Evolutionary conservation across 2,888 invertebrate genomes (phyloP).

Genomic region (Ennomos fuscantarius): DNA sequence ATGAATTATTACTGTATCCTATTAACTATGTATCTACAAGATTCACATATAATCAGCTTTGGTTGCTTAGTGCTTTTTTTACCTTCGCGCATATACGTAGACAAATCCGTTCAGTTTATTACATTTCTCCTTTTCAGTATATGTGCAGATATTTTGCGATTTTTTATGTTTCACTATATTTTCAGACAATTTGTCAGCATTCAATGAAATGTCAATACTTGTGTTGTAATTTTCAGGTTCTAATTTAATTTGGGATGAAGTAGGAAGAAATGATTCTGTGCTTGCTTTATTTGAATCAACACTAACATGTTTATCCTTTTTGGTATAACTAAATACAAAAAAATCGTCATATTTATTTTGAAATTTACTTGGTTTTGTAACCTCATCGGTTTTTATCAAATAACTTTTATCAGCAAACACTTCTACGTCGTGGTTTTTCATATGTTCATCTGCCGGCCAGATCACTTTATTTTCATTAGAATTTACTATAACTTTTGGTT

Average conservation of each 20-base stretch:
- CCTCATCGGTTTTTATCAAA: slow-evolving; percentile 2
- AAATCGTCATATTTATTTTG: slow-evolving; percentile 30
- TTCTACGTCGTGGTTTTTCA: slow-evolving; percentile 19
- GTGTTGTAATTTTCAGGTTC: slow-evolving; percentile 16
- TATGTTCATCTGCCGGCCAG: slow-evolving; percentile 38
- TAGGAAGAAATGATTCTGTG: slow-evolving; percentile 7
- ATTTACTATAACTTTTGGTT: slow-evolving; percentile 19
- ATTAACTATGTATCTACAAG: slow-evolving; percentile 1
- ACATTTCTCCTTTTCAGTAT: slow-evolving; percentile 61
- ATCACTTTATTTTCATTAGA: slow-evolving; percentile 23
- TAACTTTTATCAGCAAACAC: slow-evolving; percentile 5
- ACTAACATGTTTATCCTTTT: slow-evolving; percentile 22
- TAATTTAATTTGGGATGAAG: slow-evolving; percentile 5
- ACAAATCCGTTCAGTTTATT: slow-evolving; percentile 54
- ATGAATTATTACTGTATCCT: no score
- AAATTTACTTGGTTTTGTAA: slow-evolving; percentile 14
- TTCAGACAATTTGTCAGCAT: slow-evolving; percentile 18
- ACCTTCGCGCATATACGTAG: slow-evolving; percentile 42
- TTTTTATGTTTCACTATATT: slow-evolving; percentile 23
- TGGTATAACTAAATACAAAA: slow-evolving; percentile 34
- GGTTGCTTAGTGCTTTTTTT: slow-evolving; percentile 17
- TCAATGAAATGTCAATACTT: slow-evolving; percentile 16
- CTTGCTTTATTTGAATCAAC: slow-evolving; percentile 13
- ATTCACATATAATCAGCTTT: slow-evolving; percentile 39
- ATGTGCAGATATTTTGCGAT: slow-evolving; percentile 41